Base-by-base conservation (phyloP, 1,140 invertebrate species). In the Bombus haemorrhoidalis region DNA sequence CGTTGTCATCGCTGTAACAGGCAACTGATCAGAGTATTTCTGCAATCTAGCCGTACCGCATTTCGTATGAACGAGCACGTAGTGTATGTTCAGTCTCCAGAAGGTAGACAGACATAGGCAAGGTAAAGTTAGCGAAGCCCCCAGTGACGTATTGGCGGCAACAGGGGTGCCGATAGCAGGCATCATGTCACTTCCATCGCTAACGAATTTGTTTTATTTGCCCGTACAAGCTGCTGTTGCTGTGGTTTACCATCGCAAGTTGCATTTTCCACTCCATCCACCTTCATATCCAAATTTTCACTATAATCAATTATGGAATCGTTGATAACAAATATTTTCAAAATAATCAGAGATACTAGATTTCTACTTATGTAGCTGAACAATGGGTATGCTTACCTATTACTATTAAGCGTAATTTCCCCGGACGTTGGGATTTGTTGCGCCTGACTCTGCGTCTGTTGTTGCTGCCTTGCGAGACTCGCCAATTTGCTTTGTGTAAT, bases 401-500 rank as follows among this genome's bases (percentile, higher is more conserved):
- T 95, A 95, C 94, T 95, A 95, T 94, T 95, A 95, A 95, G 94
- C 94, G 94, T 95, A 95, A 95, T 95, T 94, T 95, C 95, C 93
- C 94, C 94, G 87, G 95, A 93, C 91, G 94, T 92, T 91, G 94
- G 92, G 91, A 95, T 93, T 91, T 94, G 94, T 85, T 91, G 89
- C 69, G 87, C 87, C 87, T 91, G 90, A 86, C 59, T 87, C 69
- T 94, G 93, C 57, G 86, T 89, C 81, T 93, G 93, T 69, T 93
- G 93, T 72, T 93, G 93, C 79, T 94, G 94, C 90, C 94, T 94
- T 72, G 94, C 91, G 59, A 94, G 88, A 87, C 86, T 95, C 32
- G 93, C 93, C 79, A 95, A 91, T 91, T 95, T 95, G 83, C 90
- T 95, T 83, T 94, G 94, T 66, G 93, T 88, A 69, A 94, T 93